Percentiles rank a stretch among this genome's conserved stretches.
These are phyloP conservation scores for Ypsolopha sequella DNA, from an alignment of 2,888 invertebrate genomes.

Conservation along the genomic window DNA sequence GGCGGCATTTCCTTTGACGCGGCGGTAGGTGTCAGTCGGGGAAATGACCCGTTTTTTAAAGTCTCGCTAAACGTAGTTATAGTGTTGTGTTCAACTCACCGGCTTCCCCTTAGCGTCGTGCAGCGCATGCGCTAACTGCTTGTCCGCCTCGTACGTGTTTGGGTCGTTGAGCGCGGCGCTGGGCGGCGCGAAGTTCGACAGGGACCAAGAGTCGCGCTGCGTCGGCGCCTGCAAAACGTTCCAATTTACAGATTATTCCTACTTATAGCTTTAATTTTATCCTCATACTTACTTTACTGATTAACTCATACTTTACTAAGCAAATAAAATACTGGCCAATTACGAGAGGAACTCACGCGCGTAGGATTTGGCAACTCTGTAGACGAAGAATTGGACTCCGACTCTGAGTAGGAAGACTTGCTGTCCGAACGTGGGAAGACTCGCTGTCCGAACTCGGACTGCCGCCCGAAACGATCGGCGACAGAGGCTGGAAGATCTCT, in stretches of 20 bases:
- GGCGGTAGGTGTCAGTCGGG: no score
- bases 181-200: slow-evolving; percentile 55
- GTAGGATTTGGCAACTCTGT: slow-evolving; percentile 46
- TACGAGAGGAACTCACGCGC: not conserved
- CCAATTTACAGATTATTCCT: no score
- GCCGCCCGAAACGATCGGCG: slow-evolving; percentile 55
- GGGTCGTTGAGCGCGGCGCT: slow-evolving; percentile 37
- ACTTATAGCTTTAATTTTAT: no score
- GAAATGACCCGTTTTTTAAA: no score
- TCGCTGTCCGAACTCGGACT: slow-evolving; percentile 65
- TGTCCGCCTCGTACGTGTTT: slow-evolving; percentile 55
- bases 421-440: slow-evolving; percentile 73
- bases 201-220: slow-evolving; percentile 60
- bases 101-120: slow-evolving; percentile 64
- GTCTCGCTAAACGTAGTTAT: no score
- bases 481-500: slow-evolving; percentile 35
- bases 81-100: slow-evolving; percentile 27
- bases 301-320: no score
- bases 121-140: slow-evolving; percentile 68
- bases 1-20: no score
- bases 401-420: slow-evolving; percentile 73
- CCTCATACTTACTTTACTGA: no score
- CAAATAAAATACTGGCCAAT: no score
- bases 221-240: slow-evolving; percentile 38
- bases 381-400: slow-evolving; percentile 53